phyloP scores from a whole-genome alignment of 2,888 invertebrate genomes.

The Linyphia triangularis region DNA sequence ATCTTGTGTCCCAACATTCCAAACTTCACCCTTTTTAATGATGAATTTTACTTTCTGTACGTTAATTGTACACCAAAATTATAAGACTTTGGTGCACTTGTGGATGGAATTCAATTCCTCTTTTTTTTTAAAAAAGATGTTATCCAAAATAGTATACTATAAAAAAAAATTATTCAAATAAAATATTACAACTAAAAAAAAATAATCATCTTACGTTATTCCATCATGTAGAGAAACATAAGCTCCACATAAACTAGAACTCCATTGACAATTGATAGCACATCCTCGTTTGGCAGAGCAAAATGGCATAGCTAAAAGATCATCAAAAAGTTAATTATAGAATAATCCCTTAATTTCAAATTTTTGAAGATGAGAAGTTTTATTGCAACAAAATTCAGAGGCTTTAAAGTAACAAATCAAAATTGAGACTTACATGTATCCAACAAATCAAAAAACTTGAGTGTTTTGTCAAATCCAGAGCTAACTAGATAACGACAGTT shows the following conservation, averaged over 20 bases:
- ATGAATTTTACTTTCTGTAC: too few relatives aligned
- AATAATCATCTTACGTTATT: slow-evolving; percentile 75
- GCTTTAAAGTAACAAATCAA: neutral
- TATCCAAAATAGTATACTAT: too few relatives aligned
- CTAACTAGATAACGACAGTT: slow-evolving; percentile 62
- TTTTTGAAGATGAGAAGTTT: neutral
- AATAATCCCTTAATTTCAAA: neutral
- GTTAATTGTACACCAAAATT: too few relatives aligned
- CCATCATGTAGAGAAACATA: slow-evolving; percentile 77
- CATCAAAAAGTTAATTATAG: neutral
- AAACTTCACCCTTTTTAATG: too few relatives aligned
- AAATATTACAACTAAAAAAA: too few relatives aligned
- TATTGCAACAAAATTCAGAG: neutral
- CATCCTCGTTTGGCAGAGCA: slow-evolving; percentile 80
- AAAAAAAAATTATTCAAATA: too few relatives aligned
- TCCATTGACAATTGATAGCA: slow-evolving; percentile 82
- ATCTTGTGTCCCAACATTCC: too few relatives aligned
- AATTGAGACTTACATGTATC: slow-evolving; percentile 78
- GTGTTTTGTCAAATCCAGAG: slow-evolving; percentile 63
- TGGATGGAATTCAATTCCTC: too few relatives aligned
- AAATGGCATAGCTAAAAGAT: slow-evolving; percentile 79
- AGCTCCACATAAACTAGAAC: slow-evolving; percentile 82
- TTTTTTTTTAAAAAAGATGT: too few relatives aligned
- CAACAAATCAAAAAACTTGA: slow-evolving; percentile 77
- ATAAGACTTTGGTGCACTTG: too few relatives aligned